Conservation (phyloP, 30 jellyfish, hydroid and myxozoan genomes). For the Mastigias papua region DNA sequence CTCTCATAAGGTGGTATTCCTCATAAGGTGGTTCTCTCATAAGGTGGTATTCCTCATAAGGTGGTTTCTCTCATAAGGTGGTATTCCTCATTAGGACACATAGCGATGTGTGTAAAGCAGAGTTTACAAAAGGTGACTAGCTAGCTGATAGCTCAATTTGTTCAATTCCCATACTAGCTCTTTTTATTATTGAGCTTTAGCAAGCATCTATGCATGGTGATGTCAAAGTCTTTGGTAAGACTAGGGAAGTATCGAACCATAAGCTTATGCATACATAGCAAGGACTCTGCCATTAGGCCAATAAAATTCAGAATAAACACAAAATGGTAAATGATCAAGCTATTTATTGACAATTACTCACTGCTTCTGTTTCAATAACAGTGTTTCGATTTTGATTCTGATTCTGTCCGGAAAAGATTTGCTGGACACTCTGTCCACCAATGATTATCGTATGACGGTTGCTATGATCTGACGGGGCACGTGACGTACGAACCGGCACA, state of each 20-base stretch:
- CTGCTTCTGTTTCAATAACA: constrained; percentile 51
- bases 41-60: background rate
- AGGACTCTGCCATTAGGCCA: background rate
- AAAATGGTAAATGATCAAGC: background rate
- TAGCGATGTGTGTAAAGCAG: too few relatives aligned
- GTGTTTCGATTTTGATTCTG: constrained; percentile 49
- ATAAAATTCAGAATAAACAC: background rate
- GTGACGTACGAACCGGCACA: constrained; percentile 27
- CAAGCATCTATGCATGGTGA: too few relatives aligned
- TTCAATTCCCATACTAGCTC: too few relatives aligned
- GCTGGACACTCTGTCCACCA: constrained; percentile 72
- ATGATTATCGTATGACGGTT: constrained; percentile 79
- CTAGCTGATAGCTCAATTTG: too few relatives aligned
- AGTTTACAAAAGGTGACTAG: too few relatives aligned
- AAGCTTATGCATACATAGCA: too few relatives aligned
- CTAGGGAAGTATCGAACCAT: background rate
- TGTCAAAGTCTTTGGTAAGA: too few relatives aligned
- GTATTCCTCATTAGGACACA: background rate
- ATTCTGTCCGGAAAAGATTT: constrained; percentile 43
- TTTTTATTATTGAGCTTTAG: too few relatives aligned
- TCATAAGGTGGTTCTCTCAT: background rate
- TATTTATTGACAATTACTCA: background rate
- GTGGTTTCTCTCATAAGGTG: background rate
- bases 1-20: background rate
- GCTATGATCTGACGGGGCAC: constrained; percentile 25